Evolutionary conservation across 1,140 invertebrate species (phyloP), one percentile per base, ranked within the genome.

Genomic region (Calosoma granatense): DNA sequence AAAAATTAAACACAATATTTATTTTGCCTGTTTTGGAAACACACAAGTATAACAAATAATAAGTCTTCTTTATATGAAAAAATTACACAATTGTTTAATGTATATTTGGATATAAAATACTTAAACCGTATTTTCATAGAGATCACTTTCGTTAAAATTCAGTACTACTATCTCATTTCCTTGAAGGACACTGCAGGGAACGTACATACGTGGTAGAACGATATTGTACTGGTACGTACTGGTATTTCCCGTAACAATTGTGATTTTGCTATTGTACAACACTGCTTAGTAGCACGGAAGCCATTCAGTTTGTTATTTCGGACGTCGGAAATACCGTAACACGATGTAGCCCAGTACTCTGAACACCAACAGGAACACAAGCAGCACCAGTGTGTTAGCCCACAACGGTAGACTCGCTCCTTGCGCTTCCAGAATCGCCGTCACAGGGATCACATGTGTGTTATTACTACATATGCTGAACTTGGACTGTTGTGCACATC

Each of bases 261-360:
- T 30, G 26, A 30, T 14, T 30, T 30, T 30, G 14, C 4, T 30
- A 6, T 30, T 30, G 4, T 30, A 30, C 14, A 17, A 47, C 9
- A 47, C 41, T 11, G 6, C 3, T 47, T 47, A 30, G 14, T 47
- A 11, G 4, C 4, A 9, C 15, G 41, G 41, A 47, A 47, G 17
- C 17, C 4, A 17, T 4, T 47, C 41, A 47, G 41, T 47, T 47
- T 47, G 41, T 77, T 72, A 82, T 70, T 81, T 81, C 51, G 82
- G 82, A 63, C 82, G 79, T 60, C 85, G 79, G 65, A 86, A 76
- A 67, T 83, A 88, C 59, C 87, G 78, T 59, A 90, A 72, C 47
- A 89, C 85, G 54, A 87, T 70, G 67, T 90, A 90, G 52, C 87
- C 87, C 41, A 88, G 74, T 21, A 83, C 70, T 60, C 87, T 77